Base-by-base conservation (phyloP, 1,140 invertebrate genomes). In the Lycorma delicatula region DNA sequence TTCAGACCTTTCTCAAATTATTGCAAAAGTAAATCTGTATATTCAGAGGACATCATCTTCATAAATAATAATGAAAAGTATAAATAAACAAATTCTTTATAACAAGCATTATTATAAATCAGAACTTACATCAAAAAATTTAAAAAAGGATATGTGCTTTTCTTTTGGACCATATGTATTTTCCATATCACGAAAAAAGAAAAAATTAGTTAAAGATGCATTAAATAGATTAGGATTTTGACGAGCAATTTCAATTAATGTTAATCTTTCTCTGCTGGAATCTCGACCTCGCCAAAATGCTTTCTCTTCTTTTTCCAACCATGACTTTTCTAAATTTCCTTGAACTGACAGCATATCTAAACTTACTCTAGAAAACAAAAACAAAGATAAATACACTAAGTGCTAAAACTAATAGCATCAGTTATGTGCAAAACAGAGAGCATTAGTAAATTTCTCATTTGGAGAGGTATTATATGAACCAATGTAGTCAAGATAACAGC, bases 81-180 rank as follows among this genome's bases (percentile, higher is more conserved):
- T n/a, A n/a, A n/a, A n/a, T n/a, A n/a, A n/a, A n/a, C n/a, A n/a
- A n/a, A n/a, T n/a, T n/a, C n/a, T n/a, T n/a, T n/a, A n/a, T n/a
- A n/a, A n/a, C n/a, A n/a, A n/a, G n/a, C n/a, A n/a, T n/a, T n/a
- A n/a, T n/a, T n/a, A n/a, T n/a, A n/a, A n/a, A n/a, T n/a, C n/a
- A n/a, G n/a, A n/a, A n/a, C 76, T 80, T 78, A 97, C 93, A 80
- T 94, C 83, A 75, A 97, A 97, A 75, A 97, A 98, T 60, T 91
- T 83, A 73, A 93, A 95, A 71, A 98, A 97, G 12, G 91, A 91
- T 60, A 94, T 79, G 68, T 91, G 85, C 36, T 83, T 81, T 56
- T 82, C 79, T 68, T 85, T 86, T 22, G 91, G 88, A 22, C 93
- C 93, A 80, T 95, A 93, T 69, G 85, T 80, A 49, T 83, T 71